Evolutionary conservation across 2,888 invertebrate species (phyloP).

Genomic region (Tipula unca): DNA sequence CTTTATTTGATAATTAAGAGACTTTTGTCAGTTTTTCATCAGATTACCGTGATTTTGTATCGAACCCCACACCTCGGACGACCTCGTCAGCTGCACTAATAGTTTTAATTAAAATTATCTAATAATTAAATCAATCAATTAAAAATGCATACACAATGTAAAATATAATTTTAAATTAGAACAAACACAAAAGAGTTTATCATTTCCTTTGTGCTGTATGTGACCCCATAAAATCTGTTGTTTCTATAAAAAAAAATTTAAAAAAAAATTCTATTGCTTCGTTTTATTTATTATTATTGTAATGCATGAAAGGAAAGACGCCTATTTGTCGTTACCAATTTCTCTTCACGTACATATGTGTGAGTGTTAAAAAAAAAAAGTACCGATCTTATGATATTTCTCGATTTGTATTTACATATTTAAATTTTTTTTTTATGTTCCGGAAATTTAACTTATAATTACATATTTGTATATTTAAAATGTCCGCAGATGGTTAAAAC

Average conservation of each 20-base stretch:
- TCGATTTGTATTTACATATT: too few species aligned
- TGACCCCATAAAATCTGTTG: background rate
- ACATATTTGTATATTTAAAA: background rate
- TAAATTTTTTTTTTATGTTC: background rate
- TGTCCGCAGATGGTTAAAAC: background rate
- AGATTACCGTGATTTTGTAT: too few species aligned
- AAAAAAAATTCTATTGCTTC: background rate
- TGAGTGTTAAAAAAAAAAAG: conserved; percentile 1
- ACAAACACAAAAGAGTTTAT: background rate
- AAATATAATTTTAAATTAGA: background rate
- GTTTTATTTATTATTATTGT: background rate
- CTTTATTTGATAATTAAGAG: too few species aligned
- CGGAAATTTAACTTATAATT: too few species aligned
- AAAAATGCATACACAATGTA: too few species aligned
- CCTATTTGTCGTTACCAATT: conserved; percentile 14
- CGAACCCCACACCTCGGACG: too few species aligned
- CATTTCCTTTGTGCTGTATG: background rate
- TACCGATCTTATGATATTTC: too few species aligned
- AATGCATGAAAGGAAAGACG: background rate
- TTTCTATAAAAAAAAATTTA: background rate
- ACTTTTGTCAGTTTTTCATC: too few species aligned
- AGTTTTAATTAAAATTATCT: background rate
- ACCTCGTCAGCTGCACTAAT: background rate
- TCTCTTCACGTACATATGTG: background rate
- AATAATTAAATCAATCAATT: background rate